Evolutionary conservation across 2,888 invertebrate genomes (phyloP), one percentile per base, ranked within the genome.

Genomic region (Escarpia spicata): DNA sequence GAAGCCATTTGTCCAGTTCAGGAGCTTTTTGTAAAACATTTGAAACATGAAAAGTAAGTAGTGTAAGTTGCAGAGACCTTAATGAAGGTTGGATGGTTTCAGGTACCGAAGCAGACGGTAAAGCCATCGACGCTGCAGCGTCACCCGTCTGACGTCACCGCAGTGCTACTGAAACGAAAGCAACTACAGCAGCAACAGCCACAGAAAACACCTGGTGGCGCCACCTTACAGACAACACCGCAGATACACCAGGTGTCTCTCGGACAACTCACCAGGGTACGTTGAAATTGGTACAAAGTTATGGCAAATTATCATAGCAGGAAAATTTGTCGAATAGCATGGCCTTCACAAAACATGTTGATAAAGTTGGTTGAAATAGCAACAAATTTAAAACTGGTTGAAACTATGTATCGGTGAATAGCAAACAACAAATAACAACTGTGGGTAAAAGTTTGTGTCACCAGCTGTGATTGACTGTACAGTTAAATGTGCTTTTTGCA

Each of bases 81-180:
- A 6, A 37, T 15, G 15, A 2, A 8, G 31, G n/a, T 8, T 43
- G 26, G 37, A n/a, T 75, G 75, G 75, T 75, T 26, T 45, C 91
- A 93, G 93, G 92, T 92, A 8, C 90, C 93, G 26, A 93, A 92
- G 43, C 91, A 75, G 44, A 90, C 75, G 31, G 90, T 92, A n/a
- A 93, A 92, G 91, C 90, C 90, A 8, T n/a, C 75, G n/a, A 75
- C 75, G 26, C 75, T 75, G 75, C n/a, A 19, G n/a, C 75, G 75
- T 19, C 26, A 60, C 12, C 96, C 97, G 44, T 97, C 97, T 0
- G 97, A 97, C 90, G 97, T 97, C 2, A 97, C 97, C 94, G 97
- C 98, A 97, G 97, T 97, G 26, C 97, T 97, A 4, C 94, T 97
- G 91, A 96, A 97, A 0, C 97, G 97, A 94, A 97, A 97, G 45